Conservation (phyloP, 2,888 invertebrate species). For the Yponomeuta evonymella region DNA sequence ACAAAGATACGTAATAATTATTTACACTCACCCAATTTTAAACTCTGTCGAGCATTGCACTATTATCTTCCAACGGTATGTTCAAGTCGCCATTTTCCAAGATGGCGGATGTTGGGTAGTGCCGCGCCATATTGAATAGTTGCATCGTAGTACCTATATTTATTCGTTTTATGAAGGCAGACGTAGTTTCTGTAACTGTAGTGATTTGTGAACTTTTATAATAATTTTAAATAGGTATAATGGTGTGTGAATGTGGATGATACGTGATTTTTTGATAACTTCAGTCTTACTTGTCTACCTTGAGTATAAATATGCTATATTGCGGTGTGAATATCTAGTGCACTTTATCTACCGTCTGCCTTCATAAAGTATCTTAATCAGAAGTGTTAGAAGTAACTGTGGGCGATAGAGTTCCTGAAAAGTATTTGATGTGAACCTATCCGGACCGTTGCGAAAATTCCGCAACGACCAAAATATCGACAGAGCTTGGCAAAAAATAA, state of each 20-base stretch:
- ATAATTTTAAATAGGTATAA: no score
- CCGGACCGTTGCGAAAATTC: no score
- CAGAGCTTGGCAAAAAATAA: no score
- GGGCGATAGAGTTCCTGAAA: not conserved
- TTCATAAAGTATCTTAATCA: not conserved
- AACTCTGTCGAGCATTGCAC: no score
- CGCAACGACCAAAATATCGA: no score
- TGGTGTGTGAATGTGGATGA: conserved; percentile 4
- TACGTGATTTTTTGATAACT: not conserved
- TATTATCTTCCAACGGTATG: not conserved
- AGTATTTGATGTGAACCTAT: not conserved
- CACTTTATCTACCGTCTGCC: conserved; percentile 9
- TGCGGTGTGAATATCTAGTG: conserved; percentile 2
- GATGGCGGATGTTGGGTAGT: not conserved
- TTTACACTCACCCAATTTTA: no score
- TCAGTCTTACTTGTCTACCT: not conserved
- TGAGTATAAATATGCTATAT: not conserved
- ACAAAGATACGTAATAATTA: no score
- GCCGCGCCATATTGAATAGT: not conserved
- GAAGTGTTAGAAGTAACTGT: not conserved
- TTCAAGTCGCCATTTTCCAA: not conserved
- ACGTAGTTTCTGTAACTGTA: not conserved
- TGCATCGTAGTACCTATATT: not conserved
- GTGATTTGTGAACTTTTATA: not conserved
- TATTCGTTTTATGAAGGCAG: not conserved